Evolutionary conservation across 2,888 invertebrate genomes (phyloP).

Genomic region (Bombylius discolor): DNA sequence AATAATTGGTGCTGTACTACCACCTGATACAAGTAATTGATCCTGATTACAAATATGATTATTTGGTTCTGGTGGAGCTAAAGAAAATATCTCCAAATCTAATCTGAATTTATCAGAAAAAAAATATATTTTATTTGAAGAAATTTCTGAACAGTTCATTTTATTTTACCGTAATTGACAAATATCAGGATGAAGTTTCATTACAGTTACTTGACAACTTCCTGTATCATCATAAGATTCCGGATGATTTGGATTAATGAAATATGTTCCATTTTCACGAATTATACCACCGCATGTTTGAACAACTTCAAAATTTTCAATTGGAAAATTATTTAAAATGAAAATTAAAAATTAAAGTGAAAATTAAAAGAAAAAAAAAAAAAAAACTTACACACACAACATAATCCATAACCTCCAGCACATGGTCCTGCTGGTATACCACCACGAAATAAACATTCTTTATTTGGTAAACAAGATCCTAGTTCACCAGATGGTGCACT

Average conservation of each 20-base stretch:
- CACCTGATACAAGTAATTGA: constrained; percentile 74
- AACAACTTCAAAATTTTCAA: constrained; percentile 43
- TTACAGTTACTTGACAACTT: constrained; percentile 71
- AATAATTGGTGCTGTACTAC: constrained; percentile 63
- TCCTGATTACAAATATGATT: constrained; percentile 74
- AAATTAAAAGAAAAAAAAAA: not conserved
- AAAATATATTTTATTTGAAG: not conserved
- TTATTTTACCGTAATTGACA: constrained; percentile 61
- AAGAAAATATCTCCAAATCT: constrained; percentile 64
- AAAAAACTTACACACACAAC: constrained; percentile 31
- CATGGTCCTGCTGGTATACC: constrained; percentile 67
- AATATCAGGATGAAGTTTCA: constrained; percentile 63
- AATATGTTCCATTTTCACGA: constrained; percentile 72
- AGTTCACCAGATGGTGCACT: constrained; percentile 62
- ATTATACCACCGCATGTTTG: constrained; percentile 66
- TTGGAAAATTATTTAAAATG: not conserved
- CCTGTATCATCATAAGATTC: constrained; percentile 59
- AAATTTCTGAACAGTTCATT: not conserved
- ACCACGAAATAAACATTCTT: constrained; percentile 57
- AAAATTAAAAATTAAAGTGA: too few relatives aligned
- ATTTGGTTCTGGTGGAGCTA: constrained; percentile 60
- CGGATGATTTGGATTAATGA: constrained; percentile 73
- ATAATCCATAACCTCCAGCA: constrained; percentile 43
- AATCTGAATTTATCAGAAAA: constrained; percentile 39
- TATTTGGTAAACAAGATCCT: constrained; percentile 61